Evolutionary conservation across 2,797 vertebrate genomes (phyloP), one percentile per base, ranked within the genome.

Genomic region (Notolabrus celidotus): DNA sequence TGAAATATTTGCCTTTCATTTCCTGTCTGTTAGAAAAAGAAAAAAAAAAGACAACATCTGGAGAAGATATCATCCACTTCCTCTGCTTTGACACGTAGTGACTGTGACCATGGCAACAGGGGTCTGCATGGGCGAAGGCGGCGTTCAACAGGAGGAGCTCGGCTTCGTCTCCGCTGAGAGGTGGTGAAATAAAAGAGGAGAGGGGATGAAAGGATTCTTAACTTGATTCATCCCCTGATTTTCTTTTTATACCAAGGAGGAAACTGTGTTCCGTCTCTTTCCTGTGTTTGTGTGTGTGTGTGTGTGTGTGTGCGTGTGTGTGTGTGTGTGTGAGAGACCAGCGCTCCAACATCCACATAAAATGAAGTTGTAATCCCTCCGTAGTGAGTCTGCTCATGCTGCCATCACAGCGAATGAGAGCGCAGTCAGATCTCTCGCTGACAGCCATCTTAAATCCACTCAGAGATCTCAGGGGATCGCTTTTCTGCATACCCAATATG

Each of bases 401-500:
- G 67, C 74, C 74, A 74, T 75, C 49, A 14, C 42, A 57, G 31
- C 22, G 29, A 75, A 81, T 47, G 45, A 74, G 70, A 70, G 51
- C 59, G 25, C 12, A 17, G 65, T 82, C 77, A 84, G 69, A 78
- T 87, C 64, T 83, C 50, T 22, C 51, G 66, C 82, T 86, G 79
- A 88, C 82, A 88, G 79, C 83, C 83, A 89, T 89, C 86, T 90
- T 86, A 82, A 86, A 85, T 88, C 83, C 74, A 82, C 84, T 88
- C 90, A 80, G 56, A 74, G 75, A 90, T 94, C 93, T 94, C 89
- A 79, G 78, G 90, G 93, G 94, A 94, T 84, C 85, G 60, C 87
- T 92, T 88, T 92, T 88, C 61, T 81, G 85, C 92, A 90, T 57
- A 83, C 92, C 94, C 89, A 92, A 90, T 93, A 90, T 90, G 92